These are phyloP conservation scores for Ophiothrix spiculata DNA, from an alignment of 35 echinoderm and acorn worm species.

Conservation along the genomic window DNA sequence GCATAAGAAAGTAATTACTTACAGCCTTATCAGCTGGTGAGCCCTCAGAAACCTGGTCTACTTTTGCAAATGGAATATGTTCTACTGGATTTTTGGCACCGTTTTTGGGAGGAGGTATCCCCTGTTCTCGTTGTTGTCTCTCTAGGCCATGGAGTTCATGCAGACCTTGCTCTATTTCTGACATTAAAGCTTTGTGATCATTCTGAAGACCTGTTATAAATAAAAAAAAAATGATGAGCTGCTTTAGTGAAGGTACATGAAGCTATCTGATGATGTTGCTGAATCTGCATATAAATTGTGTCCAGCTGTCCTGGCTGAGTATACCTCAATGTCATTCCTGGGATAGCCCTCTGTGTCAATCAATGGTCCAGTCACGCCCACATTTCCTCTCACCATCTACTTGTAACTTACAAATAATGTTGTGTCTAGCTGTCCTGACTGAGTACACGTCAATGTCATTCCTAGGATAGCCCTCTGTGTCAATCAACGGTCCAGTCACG, in stretches of 20 bases:
- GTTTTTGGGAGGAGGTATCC: slow-evolving; percentile 11
- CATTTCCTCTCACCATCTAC: slow-evolving; percentile 25
- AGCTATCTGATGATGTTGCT: neutral
- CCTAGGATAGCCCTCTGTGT: slow-evolving; percentile 80
- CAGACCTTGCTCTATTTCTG: slow-evolving; percentile 55
- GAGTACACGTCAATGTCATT: slow-evolving; percentile 90
- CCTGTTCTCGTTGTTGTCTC: slow-evolving; percentile 33
- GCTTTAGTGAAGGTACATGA: neutral
- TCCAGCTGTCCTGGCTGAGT: slow-evolving; percentile 70
- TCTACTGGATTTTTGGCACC: slow-evolving; percentile 25
- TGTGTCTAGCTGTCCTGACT: slow-evolving; percentile 77
- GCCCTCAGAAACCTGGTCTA: slow-evolving; percentile 51
- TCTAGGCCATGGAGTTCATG: slow-evolving; percentile 67
- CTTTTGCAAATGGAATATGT: slow-evolving; percentile 56
- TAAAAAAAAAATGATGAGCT: neutral
- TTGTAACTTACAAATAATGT: slow-evolving; percentile 79
- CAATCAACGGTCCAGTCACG: slow-evolving; percentile 67
- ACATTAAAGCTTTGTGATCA: slow-evolving; percentile 81
- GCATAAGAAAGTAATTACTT: no score
- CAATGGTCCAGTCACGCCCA: slow-evolving; percentile 72
- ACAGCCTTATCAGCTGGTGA: slow-evolving; percentile 76
- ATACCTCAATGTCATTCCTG: slow-evolving; percentile 87
- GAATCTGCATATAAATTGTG: slow-evolving; percentile 13
- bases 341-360: slow-evolving; percentile 84
- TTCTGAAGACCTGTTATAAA: slow-evolving; percentile 58